Evolutionary conservation across 2,888 invertebrate genomes (phyloP), one percentile per base, ranked within the genome.

Genomic region (Cantharis lateralis): DNA sequence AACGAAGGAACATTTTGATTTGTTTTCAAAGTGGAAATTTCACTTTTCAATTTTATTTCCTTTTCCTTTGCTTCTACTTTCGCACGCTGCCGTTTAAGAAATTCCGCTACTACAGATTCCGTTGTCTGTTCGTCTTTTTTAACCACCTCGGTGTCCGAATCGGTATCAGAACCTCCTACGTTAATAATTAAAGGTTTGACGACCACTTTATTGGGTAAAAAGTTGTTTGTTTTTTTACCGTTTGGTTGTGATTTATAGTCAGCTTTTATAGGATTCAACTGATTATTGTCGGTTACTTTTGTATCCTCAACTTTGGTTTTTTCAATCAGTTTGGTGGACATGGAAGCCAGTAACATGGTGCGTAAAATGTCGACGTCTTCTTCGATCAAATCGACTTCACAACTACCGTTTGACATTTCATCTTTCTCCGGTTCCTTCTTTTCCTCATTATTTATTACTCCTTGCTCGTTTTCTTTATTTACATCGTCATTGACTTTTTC

Each of bases 321-420:
- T 13, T 24, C 24, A 13, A 75, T 89, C 73, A 91, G 88, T 85
- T 91, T 92, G 85, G 91, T 91, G 74, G 91, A 90, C 79, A 92
- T 88, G 5, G 91, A 91, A 71, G 91, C 91, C 80, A 92, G 87
- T 73, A 92, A 84, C 85, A 90, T 89, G 32, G 91, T 92, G 79
- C 92, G 86, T 78, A 92, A 87, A 71, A 91, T 88, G 85, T 92
- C 92, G 84, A 91, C 91, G 84, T 92, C 92, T 82, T 92, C 92
- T 70, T 92, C 92, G 76, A 89, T 81, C 81, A 89, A 89, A 80
- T 89, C 89, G 75, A 87, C 86, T 82, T 61, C 70, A 18, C 26
- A 26, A 62, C 20, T 28, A 24, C 66, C 16, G 2, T n/a, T 48
- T 2, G 15, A 62, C 20, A 20, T 48, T 11, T 61, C 28, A 15